phyloP scores from a whole-genome alignment of 2,888 invertebrate species.

The Dicyrtomina minuta region DNA sequence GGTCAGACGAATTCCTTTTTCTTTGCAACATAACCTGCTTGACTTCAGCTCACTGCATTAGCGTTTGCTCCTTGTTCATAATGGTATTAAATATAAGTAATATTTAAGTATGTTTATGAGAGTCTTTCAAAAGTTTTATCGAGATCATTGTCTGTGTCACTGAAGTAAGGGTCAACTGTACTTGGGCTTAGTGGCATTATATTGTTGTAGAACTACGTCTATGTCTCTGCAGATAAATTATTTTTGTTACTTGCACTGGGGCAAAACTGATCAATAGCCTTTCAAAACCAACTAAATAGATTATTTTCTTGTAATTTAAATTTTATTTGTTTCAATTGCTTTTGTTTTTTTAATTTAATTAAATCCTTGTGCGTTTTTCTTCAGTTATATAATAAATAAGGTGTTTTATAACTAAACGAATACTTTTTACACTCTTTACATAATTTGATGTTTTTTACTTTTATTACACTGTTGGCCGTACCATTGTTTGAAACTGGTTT shows the following conservation, averaged over 20 bases:
- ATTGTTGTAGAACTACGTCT: not conserved
- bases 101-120: not conserved
- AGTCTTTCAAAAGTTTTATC: not conserved
- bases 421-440: no score
- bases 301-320: no score
- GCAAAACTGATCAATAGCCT: not conserved
- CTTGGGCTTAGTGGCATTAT: not conserved
- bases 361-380: no score
- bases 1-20: constrained; percentile 37
- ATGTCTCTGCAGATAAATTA: not conserved
- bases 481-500: no score
- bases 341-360: no score
- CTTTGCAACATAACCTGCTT: constrained; percentile 41
- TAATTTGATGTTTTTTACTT: no score
- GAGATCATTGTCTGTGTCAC: not conserved
- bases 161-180: not conserved
- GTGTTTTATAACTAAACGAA: no score
- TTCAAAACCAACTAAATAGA: not conserved
- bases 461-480: no score
- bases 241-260: not conserved
- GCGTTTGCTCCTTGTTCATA: not conserved
- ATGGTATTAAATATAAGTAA: not conserved
- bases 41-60: constrained; percentile 33
- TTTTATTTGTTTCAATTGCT: no score
- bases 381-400: no score